These are phyloP conservation scores for Linepithema humile DNA, from an alignment of 1,140 invertebrate species.

Conservation along the genomic window DNA sequence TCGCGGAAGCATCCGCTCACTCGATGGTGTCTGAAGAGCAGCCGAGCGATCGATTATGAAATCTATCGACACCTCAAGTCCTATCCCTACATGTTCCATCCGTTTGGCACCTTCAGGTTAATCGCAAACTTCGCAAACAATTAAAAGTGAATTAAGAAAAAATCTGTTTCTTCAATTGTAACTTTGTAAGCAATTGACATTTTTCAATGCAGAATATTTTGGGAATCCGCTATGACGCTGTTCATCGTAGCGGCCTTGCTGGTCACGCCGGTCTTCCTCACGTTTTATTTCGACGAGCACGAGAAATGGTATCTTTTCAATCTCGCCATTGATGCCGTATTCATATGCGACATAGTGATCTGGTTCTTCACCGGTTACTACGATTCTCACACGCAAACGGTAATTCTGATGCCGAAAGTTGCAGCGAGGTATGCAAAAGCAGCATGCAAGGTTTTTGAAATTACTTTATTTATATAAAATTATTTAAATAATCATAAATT, in stretches of 20 bases:
- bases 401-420: conserved; percentile 71
- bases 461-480: too few species aligned
- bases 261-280: conserved; percentile 64
- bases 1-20: conserved; percentile 69
- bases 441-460: too few species aligned
- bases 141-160: background rate
- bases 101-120: conserved; percentile 77
- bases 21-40: conserved; percentile 76
- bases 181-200: background rate
- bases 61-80: conserved; percentile 75
- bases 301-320: conserved; percentile 43
- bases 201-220: conserved; percentile 67
- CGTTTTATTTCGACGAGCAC: conserved; percentile 65
- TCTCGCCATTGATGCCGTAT: conserved; percentile 61
- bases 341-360: conserved; percentile 69
- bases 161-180: background rate
- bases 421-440: conserved; percentile 69
- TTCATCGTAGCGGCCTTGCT: conserved; percentile 62
- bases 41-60: conserved; percentile 74
- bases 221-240: conserved; percentile 74
- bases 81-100: conserved; percentile 78
- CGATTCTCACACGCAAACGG: conserved; percentile 67
- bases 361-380: conserved; percentile 79
- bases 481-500: background rate
- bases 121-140: background rate